These are phyloP conservation scores for Octonoba sinensis DNA, from an alignment of 2,888 invertebrate species.

Conservation along the genomic window DNA sequence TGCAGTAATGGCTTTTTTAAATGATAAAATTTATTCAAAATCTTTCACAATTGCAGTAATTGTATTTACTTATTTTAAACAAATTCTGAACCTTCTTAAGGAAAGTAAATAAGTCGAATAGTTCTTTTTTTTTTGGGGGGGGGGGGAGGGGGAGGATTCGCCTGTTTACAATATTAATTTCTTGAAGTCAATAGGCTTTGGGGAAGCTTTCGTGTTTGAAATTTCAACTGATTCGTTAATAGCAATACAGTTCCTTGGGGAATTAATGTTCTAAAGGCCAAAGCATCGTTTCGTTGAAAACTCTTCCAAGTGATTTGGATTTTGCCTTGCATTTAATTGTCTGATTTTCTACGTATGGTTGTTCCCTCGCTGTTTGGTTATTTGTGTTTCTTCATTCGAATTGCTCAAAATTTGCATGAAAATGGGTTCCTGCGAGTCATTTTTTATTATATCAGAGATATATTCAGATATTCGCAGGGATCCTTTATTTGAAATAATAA, in stretches of 20 bases:
- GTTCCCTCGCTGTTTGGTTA: neutral
- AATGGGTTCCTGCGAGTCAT: neutral
- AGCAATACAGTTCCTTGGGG: neutral
- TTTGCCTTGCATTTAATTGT: slow-evolving; percentile 13
- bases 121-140: too few relatives aligned
- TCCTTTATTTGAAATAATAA: too few relatives aligned
- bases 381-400: slow-evolving; percentile 9
- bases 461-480: too few relatives aligned
- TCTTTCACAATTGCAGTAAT: too few relatives aligned
- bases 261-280: slow-evolving; percentile 28
- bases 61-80: too few relatives aligned
- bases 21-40: too few relatives aligned
- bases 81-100: too few relatives aligned
- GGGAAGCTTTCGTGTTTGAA: slow-evolving; percentile 18
- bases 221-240: slow-evolving; percentile 1
- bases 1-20: neutral
- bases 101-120: too few relatives aligned
- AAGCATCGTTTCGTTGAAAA: slow-evolving; percentile 1
- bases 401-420: neutral
- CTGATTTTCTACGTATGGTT: neutral
- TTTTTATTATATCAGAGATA: too few relatives aligned
- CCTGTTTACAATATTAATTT: slow-evolving; percentile 13
- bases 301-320: neutral
- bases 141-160: neutral
- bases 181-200: neutral